Base-by-base conservation (phyloP, 2,113 vertebrate species). In the Chelonoidis abingdonii region DNA sequence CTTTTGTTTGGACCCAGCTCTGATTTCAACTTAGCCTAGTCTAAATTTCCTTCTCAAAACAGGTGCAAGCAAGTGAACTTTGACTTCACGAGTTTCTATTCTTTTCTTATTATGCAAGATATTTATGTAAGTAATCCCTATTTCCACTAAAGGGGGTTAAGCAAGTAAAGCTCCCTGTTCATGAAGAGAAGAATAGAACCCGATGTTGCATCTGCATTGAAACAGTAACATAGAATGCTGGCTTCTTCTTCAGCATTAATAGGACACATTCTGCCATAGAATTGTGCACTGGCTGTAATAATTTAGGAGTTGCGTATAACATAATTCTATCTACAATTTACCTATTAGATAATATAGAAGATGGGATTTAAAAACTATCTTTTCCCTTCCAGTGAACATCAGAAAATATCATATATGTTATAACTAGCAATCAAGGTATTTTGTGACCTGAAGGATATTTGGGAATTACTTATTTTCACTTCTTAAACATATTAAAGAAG, bases 21-120 rank as follows among this genome's bases (percentile, higher is more conserved):
- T 78, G 76, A 90, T 90, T 94, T 88, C 85, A 92, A 14, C 22
- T 78, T 72, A 9, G 8, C 72, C 92, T 83, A 38, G 89, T 93
- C 80, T 84, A 84, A 24, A 72, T 72, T 38, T 72, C 21, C 65
- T 82, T n/a, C 16, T 88, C 52, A 25, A 49, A 72, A 80, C 72
- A 44, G 22, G 27, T 29, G 75, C 53, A 72, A 72, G n/a, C 31
- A 38, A 72, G n/a, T 72, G 65, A 72, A 72, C n/a, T 72, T 72
- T 72, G n/a, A 38, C n/a, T 17, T 72, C n/a, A 72, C 17, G 4
- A 72, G 17, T 75, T 89, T 91, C 62, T 59, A 1, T 78, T 95
- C 91, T 92, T 17, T 75, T 87, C 84, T 83, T 44, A n/a, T 16
- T 9, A 11, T 75, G 6, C n/a, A 50, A 62, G 29, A 9, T n/a